phyloP scores from a whole-genome alignment of 2,888 invertebrate genomes.

The Hipparchia sbordonii region DNA sequence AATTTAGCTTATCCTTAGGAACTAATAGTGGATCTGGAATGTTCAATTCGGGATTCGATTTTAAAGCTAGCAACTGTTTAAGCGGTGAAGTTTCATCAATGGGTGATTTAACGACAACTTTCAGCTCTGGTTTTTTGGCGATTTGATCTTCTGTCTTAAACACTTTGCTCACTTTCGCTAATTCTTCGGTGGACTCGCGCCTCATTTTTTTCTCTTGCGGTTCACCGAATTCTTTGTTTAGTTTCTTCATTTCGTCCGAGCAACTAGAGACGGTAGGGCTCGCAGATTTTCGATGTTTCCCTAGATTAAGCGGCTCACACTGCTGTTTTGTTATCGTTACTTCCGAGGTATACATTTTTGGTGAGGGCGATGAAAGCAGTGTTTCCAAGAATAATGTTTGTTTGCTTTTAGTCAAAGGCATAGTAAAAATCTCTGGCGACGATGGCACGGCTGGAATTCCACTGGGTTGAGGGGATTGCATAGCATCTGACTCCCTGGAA shows the following conservation, averaged over 20 bases:
- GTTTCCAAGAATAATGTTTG: slow-evolving; percentile 85
- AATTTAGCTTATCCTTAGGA: slow-evolving; percentile 88
- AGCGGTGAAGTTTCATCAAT: slow-evolving; percentile 84
- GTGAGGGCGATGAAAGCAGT: slow-evolving; percentile 83
- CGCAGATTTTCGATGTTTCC: slow-evolving; percentile 85
- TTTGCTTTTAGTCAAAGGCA: slow-evolving; percentile 73
- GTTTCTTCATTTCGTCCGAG: slow-evolving; percentile 86
- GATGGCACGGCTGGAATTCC: slow-evolving; percentile 87
- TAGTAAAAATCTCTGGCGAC: slow-evolving; percentile 85
- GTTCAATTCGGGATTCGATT: slow-evolving; percentile 85
- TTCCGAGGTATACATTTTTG: slow-evolving; percentile 83
- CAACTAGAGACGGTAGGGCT: slow-evolving; percentile 89
- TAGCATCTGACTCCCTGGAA: slow-evolving; percentile 87
- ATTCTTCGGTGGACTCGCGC: slow-evolving; percentile 64
- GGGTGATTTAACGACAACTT: slow-evolving; percentile 48
- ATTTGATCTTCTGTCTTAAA: slow-evolving; percentile 63
- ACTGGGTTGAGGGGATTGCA: slow-evolving; percentile 89
- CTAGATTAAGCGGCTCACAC: slow-evolving; percentile 87
- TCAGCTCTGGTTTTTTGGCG: slow-evolving; percentile 54
- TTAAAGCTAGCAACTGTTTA: slow-evolving; percentile 87
- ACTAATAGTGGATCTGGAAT: slow-evolving; percentile 92
- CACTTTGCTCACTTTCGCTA: slow-evolving; percentile 69
- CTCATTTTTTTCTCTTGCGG: slow-evolving; percentile 71
- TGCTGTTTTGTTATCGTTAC: slow-evolving; percentile 82
- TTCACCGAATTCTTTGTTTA: slow-evolving; percentile 78